phyloP scores from a whole-genome alignment of 1,140 invertebrate species.

The Diplogasteroides magnus region DNA sequence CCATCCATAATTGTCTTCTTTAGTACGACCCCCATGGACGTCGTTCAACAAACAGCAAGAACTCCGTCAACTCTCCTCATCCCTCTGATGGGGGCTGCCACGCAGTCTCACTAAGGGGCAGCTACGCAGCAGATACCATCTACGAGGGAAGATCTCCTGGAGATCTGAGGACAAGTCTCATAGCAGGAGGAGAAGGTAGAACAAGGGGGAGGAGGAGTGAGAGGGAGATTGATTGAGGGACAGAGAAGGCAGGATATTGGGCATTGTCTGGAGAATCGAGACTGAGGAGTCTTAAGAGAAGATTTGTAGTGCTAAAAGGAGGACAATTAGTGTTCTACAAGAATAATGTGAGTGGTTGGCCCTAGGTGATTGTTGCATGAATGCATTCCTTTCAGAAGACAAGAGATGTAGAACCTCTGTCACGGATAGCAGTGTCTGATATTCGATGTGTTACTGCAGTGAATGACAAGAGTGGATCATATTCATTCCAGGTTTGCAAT shows the following conservation, averaged over 20 bases:
- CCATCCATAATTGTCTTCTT: too few relatives aligned
- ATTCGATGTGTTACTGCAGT: slow-evolving; percentile 33
- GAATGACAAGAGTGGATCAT: slow-evolving; percentile 31
- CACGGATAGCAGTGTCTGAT: slow-evolving; percentile 29
- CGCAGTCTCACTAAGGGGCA: too few relatives aligned
- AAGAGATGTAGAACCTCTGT: slow-evolving; percentile 33
- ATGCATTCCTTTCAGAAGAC: slow-evolving; percentile 26
- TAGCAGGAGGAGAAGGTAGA: too few relatives aligned
- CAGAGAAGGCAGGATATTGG: slow-evolving; percentile 39
- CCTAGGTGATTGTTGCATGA: not conserved
- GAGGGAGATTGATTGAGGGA: too few relatives aligned
- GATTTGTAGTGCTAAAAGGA: slow-evolving; percentile 41
- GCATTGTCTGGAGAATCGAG: slow-evolving; percentile 39
- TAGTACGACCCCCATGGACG: too few relatives aligned
- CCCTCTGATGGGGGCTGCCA: too few relatives aligned
- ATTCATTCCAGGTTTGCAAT: slow-evolving; percentile 34
- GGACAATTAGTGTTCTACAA: slow-evolving; percentile 37
- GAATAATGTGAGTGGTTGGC: not conserved
- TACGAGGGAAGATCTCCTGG: too few relatives aligned
- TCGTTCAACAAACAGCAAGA: too few relatives aligned
- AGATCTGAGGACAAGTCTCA: too few relatives aligned
- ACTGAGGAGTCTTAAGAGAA: slow-evolving; percentile 40
- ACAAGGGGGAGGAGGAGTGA: too few relatives aligned
- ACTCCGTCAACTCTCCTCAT: too few relatives aligned
- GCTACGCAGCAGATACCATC: too few relatives aligned